A percentile compares a stretch with the other conserved stretches of the same genome.
Conservation (phyloP, 2,113 vertebrate genomes). For the Pseudopodoces humilis region DNA sequence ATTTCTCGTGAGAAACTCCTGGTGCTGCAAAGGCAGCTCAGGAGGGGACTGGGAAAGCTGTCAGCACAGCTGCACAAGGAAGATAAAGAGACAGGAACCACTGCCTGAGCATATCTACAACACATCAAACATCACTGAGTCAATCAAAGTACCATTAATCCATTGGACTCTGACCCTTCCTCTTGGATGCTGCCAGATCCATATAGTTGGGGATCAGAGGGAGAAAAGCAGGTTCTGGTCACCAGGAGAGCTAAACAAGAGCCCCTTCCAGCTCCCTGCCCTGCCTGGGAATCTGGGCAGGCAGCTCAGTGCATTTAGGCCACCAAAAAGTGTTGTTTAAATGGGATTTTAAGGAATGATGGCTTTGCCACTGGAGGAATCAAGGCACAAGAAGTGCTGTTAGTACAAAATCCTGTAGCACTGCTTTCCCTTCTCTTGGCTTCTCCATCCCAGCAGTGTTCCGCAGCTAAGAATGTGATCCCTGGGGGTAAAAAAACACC, state of each 20-base stretch:
- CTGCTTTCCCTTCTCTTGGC: not conserved
- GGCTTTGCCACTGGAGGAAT: not conserved
- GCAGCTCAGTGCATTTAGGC: not conserved
- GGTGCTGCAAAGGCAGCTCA: not conserved
- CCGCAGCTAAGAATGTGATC: not conserved
- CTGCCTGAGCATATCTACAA: conserved; percentile 13
- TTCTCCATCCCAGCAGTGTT: not conserved
- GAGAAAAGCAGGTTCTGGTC: not conserved
- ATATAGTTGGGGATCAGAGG: not conserved
- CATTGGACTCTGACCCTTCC: conserved; percentile 39
- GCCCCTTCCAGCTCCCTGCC: not conserved
- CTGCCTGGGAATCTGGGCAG: not conserved
- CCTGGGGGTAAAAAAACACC: fast-evolving
- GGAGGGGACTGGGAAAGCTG: not conserved
- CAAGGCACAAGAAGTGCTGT: not conserved
- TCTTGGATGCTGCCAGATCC: not conserved
- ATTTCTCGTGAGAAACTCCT: not conserved
- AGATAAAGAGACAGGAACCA: conserved; percentile 57
- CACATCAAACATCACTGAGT: conserved; percentile 44
- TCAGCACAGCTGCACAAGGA: not conserved
- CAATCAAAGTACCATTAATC: conserved; percentile 52
- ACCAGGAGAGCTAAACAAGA: not conserved
- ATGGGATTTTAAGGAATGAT: not conserved
- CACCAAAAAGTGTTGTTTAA: not conserved
- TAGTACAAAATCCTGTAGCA: not conserved